Conservation (phyloP, 2,113 vertebrate genomes). For the Arenaria interpres region DNA sequence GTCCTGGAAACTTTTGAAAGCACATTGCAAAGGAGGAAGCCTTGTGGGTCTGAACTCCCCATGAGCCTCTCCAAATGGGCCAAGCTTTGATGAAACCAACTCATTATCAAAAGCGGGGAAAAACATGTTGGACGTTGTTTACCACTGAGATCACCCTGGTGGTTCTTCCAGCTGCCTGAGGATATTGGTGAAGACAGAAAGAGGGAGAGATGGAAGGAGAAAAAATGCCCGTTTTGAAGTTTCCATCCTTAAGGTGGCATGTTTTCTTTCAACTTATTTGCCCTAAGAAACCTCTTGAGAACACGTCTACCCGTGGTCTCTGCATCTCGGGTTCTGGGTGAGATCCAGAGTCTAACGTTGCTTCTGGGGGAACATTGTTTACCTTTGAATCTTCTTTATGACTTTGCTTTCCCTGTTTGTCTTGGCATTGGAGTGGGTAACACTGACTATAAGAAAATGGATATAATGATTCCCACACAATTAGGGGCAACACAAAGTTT, state of each 20-base stretch:
- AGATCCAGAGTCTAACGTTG: background rate
- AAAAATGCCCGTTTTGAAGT: constrained; percentile 49
- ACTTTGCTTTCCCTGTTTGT: constrained; percentile 2
- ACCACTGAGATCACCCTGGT: constrained; percentile 63
- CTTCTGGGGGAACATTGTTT: constrained; percentile 3
- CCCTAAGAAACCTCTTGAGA: background rate
- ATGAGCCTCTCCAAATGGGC: constrained; percentile 51
- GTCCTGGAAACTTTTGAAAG: constrained; percentile 71
- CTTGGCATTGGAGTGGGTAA: constrained; percentile 9
- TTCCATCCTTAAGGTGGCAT: constrained; percentile 62
- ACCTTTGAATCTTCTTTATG: background rate
- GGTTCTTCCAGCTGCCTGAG: constrained; percentile 68
- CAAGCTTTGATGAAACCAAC: constrained; percentile 69
- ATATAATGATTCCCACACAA: background rate
- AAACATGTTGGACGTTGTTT: constrained; percentile 69
- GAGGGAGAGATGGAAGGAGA: constrained; percentile 27
- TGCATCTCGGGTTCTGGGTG: background rate
- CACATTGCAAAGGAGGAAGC: constrained; percentile 54
- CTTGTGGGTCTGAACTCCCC: constrained; percentile 65
- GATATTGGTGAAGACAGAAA: constrained; percentile 55
- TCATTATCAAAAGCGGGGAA: constrained; percentile 63
- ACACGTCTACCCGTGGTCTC: background rate
- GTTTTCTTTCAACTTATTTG: constrained; percentile 29
- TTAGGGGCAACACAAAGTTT: background rate
- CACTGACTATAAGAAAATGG: background rate